These are phyloP conservation scores for Calliphora vicina DNA, from an alignment of 1,140 invertebrate genomes.

Conservation along the genomic window DNA sequence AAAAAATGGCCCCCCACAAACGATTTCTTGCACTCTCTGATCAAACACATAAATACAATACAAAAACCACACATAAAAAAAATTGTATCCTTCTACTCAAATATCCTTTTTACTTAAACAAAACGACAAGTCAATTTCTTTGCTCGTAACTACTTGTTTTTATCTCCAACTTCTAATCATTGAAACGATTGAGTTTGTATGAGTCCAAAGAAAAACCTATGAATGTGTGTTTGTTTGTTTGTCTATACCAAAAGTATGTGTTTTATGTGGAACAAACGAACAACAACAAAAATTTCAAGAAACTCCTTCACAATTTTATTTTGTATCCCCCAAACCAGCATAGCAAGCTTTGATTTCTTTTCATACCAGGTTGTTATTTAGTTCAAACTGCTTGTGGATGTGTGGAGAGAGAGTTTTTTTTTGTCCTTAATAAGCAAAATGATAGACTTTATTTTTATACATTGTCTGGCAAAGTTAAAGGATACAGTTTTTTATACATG, in stretches of 20 bases:
- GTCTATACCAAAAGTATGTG: not conserved
- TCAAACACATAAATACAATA: not conserved
- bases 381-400: too few relatives aligned
- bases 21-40: too few relatives aligned
- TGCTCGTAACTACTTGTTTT: not conserved
- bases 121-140: slow-evolving; percentile 4
- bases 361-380: not conserved
- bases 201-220: not conserved
- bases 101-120: not conserved
- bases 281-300: not conserved
- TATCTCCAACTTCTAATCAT: not conserved
- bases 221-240: not conserved
- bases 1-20: too few relatives aligned
- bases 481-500: not conserved
- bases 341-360: not conserved
- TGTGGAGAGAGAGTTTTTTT: not conserved
- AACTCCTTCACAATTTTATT: slow-evolving; percentile 6
- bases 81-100: not conserved
- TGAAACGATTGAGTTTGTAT: not conserved
- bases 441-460: not conserved
- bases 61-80: not conserved
- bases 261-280: not conserved
- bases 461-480: not conserved
- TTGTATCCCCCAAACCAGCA: not conserved
- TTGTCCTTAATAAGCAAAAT: slow-evolving; percentile 13